Conservation (phyloP, 2,888 invertebrate species). For the Thecocarcelia acutangulata region DNA sequence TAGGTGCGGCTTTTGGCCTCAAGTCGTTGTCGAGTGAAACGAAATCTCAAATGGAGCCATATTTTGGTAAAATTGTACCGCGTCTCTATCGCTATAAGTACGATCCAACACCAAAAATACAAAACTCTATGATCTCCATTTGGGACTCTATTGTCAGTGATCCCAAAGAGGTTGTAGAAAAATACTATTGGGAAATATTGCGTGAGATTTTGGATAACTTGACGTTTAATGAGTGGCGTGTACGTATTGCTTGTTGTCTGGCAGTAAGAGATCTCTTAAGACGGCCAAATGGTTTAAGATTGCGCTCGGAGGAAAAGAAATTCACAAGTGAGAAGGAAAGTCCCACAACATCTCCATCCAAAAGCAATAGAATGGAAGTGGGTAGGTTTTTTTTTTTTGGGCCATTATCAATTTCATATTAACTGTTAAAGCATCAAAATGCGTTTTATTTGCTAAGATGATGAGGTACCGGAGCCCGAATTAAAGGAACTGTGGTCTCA, state of each 20-base stretch:
- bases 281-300: conserved; percentile 82
- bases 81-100: conserved; percentile 91
- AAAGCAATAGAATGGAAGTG: conserved; percentile 72
- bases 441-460: conserved; percentile 67
- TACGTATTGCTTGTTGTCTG: conserved; percentile 94
- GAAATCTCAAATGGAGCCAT: conserved; percentile 90
- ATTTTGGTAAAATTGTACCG: conserved; percentile 92
- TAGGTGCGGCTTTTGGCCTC: conserved; percentile 96
- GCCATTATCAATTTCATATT: no score
- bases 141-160: conserved; percentile 95
- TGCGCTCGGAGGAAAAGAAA: conserved; percentile 77
- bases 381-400: conserved; percentile 71
- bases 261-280: conserved; percentile 92
- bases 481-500: conserved; percentile 85
- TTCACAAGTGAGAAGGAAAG: conserved; percentile 14
- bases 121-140: conserved; percentile 95
- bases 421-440: neutral
- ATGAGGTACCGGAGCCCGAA: conserved; percentile 80
- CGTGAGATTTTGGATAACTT: conserved; percentile 90
- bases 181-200: conserved; percentile 82
- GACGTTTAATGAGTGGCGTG: conserved; percentile 92
- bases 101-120: conserved; percentile 95
- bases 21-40: conserved; percentile 92
- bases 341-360: conserved; percentile 34
- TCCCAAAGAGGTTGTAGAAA: conserved; percentile 89